Evolutionary conservation across 2,888 invertebrate genomes (phyloP), one percentile per base, ranked within the genome.

Genomic region (Molorchus minor): DNA sequence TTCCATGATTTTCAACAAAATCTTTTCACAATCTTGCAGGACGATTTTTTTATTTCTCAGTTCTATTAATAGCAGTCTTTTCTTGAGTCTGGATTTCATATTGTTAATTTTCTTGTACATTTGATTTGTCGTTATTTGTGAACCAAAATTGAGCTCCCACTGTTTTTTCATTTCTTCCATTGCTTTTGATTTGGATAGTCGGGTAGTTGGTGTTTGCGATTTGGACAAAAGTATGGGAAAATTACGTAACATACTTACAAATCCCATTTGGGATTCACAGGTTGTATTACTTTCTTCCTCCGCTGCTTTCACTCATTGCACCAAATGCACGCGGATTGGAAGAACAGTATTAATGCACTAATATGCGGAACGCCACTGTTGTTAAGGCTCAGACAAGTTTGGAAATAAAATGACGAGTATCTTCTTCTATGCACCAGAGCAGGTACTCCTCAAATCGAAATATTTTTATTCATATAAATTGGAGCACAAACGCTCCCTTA

Each of bases 61-160:
- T 61, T 56, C 53, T 51, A 38, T 52, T 61, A 16, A 61, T 44
- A 45, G 52, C 61, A 51, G 52, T 51, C 43, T 58, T 58, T 58
- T 58, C 40, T 54, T 58, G n/a, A 58, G 51, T 58, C 43, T 41
- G 13, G 49, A 54, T 54, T 61, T 61, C 54, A 61, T 52, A 36
- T 61, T 61, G 29, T 61, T 58, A 36, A 61, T 57, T 57, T 61
- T 47, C 30, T 61, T 61, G 41, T 55, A 55, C 17, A 59, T 25
- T 55, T 59, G 55, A 55, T 15, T 55, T 55, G 55, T 36, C n/a
- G n/a, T n/a, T 55, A 55, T 55, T 55, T 59, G 55, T 43, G 45
- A 55, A 44, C 59, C 55, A 30, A 35, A 49, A 59, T 55, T 59
- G n/a, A 59, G 36, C 49, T 43, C 49, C 51, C 54, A 59, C 35